Evolutionary conservation across 1,140 invertebrate species (phyloP), one percentile per base, ranked within the genome.

Genomic region (Radopholus similis): DNA sequence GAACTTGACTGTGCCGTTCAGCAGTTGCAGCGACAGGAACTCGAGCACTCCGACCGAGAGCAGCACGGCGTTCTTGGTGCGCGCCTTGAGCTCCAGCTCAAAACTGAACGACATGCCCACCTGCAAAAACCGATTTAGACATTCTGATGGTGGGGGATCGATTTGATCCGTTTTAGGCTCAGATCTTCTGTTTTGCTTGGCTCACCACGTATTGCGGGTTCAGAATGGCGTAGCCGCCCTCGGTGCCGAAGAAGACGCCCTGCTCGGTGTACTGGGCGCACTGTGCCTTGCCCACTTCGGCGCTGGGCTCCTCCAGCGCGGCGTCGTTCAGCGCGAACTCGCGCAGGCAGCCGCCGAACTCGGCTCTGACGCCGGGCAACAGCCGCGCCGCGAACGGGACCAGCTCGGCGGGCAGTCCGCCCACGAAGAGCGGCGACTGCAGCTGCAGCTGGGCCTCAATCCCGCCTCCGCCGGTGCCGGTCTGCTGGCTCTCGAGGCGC

Each of bases 271-370:
- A 87, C 55, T 89, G 88, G 0, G 89, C 89, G 82, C 95, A 97
- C 0, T 88, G 88, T 26, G 90, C 87, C 0, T 90, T 88, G 9
- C 88, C 88, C 54, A 86, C 67, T 37, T 78, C 64, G 49, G 60
- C 30, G 4, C 84, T 77, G 11, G 89, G 86, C 57, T 87, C 85
- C 30, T 87, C 87, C 66, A 91, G 81, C 11, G 83, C 82, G 70
- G 88, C 85, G 30, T 87, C 87, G 75, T 90, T 90, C 76, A 91
- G 85, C 35, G 74, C 74, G 35, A 97, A 87, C 54, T 92, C 89
- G 56, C 88, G 86, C 15, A 97, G 84, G 82, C 95, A 97, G 23
- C 94, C 95, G 72, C 87, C 88, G 79, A 94, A 95, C 23, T 89
- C 88, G 2, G 77, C 75, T 38, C 87, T 87, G 1, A 87, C 78